Evolutionary conservation across 2,113 vertebrate species (phyloP).

Genomic region (Otus sunia): DNA sequence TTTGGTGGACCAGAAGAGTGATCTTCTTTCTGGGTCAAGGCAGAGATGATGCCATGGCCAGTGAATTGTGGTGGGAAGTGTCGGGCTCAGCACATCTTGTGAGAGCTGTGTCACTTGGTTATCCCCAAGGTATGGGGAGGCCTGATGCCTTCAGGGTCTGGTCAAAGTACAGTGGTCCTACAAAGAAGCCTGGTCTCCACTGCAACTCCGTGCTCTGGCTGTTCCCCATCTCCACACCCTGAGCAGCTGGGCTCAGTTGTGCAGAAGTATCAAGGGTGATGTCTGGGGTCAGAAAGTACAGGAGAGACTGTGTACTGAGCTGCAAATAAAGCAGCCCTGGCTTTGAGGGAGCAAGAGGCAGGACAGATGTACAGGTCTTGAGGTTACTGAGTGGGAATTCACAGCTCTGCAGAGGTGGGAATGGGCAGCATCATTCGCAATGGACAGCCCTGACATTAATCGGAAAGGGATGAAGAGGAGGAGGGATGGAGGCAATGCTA

Average conservation of each 20-base stretch:
- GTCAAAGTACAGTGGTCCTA: neutral
- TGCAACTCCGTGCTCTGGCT: neutral
- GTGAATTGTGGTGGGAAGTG: neutral
- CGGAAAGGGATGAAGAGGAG: neutral
- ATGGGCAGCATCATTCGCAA: neutral
- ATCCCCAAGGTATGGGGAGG: neutral
- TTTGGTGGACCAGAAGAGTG: neutral
- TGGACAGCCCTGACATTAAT: neutral
- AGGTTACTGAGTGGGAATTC: neutral
- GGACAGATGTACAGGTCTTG: neutral
- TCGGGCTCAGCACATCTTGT: rapidly evolving
- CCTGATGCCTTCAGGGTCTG: neutral
- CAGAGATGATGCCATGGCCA: neutral
- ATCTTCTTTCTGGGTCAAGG: neutral
- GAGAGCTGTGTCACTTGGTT: neutral
- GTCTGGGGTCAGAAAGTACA: neutral
- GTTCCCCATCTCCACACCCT: neutral
- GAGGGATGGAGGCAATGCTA: neutral
- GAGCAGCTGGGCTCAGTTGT: neutral
- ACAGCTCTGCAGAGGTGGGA: neutral
- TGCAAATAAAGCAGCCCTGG: neutral
- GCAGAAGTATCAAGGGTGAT: neutral
- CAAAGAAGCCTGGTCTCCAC: neutral
- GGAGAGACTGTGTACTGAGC: neutral
- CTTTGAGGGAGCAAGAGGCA: neutral